These are phyloP conservation scores for Cantharis rufa DNA, from an alignment of 2,888 invertebrate genomes.

Conservation along the genomic window DNA sequence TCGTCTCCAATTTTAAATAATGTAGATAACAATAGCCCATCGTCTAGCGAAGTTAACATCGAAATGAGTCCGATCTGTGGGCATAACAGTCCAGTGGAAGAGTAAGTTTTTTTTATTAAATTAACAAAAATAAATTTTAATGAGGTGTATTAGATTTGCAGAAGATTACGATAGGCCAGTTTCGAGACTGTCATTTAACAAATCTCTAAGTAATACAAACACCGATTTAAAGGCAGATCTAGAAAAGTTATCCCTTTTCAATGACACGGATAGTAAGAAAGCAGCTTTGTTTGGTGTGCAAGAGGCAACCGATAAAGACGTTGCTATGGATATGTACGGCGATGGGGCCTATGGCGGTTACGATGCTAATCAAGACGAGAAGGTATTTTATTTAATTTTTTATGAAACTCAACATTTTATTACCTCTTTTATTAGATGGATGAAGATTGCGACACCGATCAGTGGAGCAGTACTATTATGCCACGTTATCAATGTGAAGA, in stretches of 20 bases:
- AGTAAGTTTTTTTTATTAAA: constrained; percentile 40
- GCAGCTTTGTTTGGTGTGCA: constrained; percentile 22
- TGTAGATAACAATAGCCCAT: constrained; percentile 41
- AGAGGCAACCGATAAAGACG: constrained; percentile 11
- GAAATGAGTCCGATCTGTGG: constrained; percentile 58
- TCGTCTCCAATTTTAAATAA: constrained; percentile 42
- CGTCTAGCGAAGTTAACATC: constrained; percentile 63
- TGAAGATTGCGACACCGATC: constrained; percentile 43
- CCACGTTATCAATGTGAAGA: constrained; percentile 75
- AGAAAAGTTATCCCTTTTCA: constrained; percentile 50
- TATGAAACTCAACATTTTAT: not conserved
- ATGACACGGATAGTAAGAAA: constrained; percentile 48
- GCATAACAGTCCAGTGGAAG: constrained; percentile 47
- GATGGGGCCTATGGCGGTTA: constrained; percentile 45
- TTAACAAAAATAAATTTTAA: not conserved
- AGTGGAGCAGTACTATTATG: constrained; percentile 53
- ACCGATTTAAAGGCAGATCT: constrained; percentile 51
- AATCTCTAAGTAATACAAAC: constrained; percentile 41
- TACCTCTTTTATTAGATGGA: constrained; percentile 47
- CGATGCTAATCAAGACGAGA: constrained; percentile 45
- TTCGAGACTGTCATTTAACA: constrained; percentile 49
- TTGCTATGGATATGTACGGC: constrained; percentile 35
- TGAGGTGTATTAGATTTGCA: constrained; percentile 14
- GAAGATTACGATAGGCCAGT: constrained; percentile 49
- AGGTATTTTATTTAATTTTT: constrained; percentile 38